Base-by-base conservation (phyloP, 2,888 invertebrate genomes). In the Electrophaes corylata region DNA sequence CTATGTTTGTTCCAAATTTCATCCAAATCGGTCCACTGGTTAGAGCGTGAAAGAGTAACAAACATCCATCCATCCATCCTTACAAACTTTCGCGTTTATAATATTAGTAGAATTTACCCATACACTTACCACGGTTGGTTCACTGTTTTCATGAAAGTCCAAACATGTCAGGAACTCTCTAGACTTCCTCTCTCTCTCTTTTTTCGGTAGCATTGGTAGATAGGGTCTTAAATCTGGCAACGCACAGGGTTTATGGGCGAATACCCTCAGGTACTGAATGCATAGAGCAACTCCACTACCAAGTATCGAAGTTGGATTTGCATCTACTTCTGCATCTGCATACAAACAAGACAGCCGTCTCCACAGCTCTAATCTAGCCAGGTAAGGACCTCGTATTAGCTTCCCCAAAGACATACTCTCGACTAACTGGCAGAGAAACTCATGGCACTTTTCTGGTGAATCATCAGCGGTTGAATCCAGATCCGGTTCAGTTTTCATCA, bases 181-280 rank as follows among this genome's bases (percentile, higher is more conserved):
- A 26, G 94, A 92, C 51, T 95, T 84, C 41, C 92, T 91, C 60
- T 93, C 87, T 62, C 94, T 93, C 62, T 94, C 93, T 8, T 93
- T 92, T 35, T 93, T 88, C 4, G 96, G 93, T 64, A 97, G 88
- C 69, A 96, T 92, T 40, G 93, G 88, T 44, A 98, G 81, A 82
- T 96, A 98, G 4, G 95, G 91, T 60, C 94, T 94, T 47, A 98
- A 90, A 81, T 99, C 98, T 6, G 95, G 94, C 59, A 97, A 96
- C 60, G 96, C 96, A 83, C 97, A 97, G 0, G 96, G 94, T 76
- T 97, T 97, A 71, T 96, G 94, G 2, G 98, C 98, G 85, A 98
- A 98, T 66, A 94, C 93, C 37, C 89, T 85, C 69, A 96, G 96
- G 87, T 98, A 98, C 70, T 96, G 94, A 60, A 95, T 91, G 78